Conservation (phyloP, 2,888 invertebrate genomes). For the Crossocerus cetratus region DNA sequence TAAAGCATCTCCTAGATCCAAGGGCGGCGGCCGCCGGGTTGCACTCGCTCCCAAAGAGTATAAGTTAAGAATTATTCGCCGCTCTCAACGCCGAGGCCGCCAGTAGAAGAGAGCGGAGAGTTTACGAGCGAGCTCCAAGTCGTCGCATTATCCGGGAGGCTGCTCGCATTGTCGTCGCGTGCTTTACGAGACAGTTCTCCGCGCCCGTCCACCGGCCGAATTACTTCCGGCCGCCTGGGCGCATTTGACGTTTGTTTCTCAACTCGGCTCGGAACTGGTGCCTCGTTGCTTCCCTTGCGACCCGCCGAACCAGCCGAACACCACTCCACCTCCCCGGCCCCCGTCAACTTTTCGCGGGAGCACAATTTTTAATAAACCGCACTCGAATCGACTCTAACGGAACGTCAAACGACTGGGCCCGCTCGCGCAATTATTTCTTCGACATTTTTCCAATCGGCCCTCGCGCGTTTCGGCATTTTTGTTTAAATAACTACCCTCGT, state of each 20-base stretch:
- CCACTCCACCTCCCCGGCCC: no score
- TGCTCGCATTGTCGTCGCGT: constrained; percentile 59
- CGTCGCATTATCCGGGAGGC: constrained; percentile 63
- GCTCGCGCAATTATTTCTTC: no score
- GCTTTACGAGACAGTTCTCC: constrained; percentile 53
- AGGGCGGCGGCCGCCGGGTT: constrained; percentile 4
- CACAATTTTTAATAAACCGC: no score
- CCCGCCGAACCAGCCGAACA: no score
- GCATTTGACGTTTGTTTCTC: constrained; percentile 71
- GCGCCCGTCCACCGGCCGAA: constrained; percentile 59
- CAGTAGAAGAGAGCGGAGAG: no score
- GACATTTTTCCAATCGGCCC: no score
- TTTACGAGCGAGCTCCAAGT: constrained; percentile 37
- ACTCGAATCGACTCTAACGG: no score
- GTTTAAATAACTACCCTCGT: no score
- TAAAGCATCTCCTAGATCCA: constrained; percentile 40
- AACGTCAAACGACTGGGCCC: no score
- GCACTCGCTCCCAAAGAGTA: constrained; percentile 16
- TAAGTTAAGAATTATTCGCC: constrained; percentile 18
- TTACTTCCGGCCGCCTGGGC: constrained; percentile 73
- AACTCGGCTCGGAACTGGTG: constrained; percentile 21
- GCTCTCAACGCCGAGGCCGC: constrained; percentile 9
- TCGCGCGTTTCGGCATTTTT: no score
- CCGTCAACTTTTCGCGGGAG: no score
- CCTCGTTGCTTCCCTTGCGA: constrained; percentile 3